These are phyloP conservation scores for Solenopsis invicta DNA, from an alignment of 1,140 invertebrate genomes.

Conservation along the genomic window DNA sequence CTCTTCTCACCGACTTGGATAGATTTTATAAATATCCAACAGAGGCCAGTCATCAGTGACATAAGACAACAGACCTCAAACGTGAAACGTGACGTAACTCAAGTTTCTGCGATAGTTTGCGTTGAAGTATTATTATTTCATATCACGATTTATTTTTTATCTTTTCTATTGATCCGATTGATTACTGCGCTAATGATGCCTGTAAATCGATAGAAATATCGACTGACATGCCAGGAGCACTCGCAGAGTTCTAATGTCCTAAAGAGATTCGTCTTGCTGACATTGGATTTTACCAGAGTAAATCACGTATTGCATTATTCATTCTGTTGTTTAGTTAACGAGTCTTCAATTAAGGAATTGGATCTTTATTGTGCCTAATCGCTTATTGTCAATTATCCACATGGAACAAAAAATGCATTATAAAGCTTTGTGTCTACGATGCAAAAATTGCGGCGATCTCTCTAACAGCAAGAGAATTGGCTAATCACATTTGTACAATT, in stretches of 20 bases:
- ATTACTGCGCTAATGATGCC: not conserved
- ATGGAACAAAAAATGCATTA: too few species aligned
- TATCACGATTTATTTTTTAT: not conserved
- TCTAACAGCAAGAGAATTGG: too few species aligned
- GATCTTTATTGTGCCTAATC: not conserved
- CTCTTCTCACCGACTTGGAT: not conserved
- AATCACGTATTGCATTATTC: not conserved
- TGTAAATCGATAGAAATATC: not conserved
- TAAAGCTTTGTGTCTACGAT: too few species aligned
- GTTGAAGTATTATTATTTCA: not conserved
- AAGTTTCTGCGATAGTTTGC: constrained; percentile 2
- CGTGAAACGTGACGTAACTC: constrained; percentile 15
- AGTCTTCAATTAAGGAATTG: not conserved
- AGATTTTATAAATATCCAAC: constrained; percentile 47
- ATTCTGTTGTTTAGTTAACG: not conserved
- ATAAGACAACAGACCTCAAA: not conserved
- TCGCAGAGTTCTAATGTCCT: not conserved
- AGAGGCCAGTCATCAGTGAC: constrained; percentile 7
- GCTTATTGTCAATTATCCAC: not conserved
- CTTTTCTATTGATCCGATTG: not conserved
- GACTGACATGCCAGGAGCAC: not conserved
- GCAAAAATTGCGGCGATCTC: too few species aligned
- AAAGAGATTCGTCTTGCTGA: not conserved
- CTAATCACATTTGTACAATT: too few species aligned
- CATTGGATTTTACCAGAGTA: not conserved